phyloP scores from a whole-genome alignment of 2,797 vertebrate species.

The Miichthys miiuy region DNA sequence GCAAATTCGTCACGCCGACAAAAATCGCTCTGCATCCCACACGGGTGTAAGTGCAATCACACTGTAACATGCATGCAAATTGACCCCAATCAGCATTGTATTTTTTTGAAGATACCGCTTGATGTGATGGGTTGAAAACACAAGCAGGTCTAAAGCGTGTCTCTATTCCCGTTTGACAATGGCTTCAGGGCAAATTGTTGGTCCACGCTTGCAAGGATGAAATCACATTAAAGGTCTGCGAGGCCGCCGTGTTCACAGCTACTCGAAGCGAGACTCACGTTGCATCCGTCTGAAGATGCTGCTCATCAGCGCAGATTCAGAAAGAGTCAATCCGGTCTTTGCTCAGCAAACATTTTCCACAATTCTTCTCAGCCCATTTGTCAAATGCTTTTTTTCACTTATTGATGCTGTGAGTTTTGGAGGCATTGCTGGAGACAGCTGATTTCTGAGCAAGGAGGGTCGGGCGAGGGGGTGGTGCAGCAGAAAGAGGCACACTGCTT shows the following conservation, averaged over 20 bases:
- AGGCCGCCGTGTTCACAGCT: neutral
- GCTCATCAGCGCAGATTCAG: slow-evolving; percentile 7
- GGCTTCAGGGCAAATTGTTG: slow-evolving; percentile 37
- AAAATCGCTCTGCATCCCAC: slow-evolving; percentile 45
- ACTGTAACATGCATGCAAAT: slow-evolving; percentile 57
- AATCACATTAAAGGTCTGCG: slow-evolving; percentile 47
- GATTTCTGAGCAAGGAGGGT: neutral
- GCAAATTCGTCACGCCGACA: slow-evolving; percentile 58
- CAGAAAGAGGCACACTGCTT: neutral
- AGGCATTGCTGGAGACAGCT: neutral
- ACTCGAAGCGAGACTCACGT: slow-evolving; percentile 10
- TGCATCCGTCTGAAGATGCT: neutral
- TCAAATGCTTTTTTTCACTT: slow-evolving; percentile 34
- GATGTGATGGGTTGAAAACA: slow-evolving; percentile 57
- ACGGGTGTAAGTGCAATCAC: slow-evolving; percentile 69
- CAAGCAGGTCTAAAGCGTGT: slow-evolving; percentile 34
- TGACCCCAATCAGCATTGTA: slow-evolving; percentile 72
- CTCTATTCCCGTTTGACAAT: slow-evolving; percentile 25
- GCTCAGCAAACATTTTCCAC: slow-evolving; percentile 19
- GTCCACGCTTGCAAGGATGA: slow-evolving; percentile 25
- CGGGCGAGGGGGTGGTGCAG: slow-evolving; percentile 18
- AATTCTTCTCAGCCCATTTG: slow-evolving; percentile 30
- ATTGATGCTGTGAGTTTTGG: slow-evolving; percentile 22
- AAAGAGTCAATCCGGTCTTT: neutral
- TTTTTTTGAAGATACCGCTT: slow-evolving; percentile 56